Conservation (phyloP, 2,797 vertebrate species). For the Peromyscus melanophrys region DNA sequence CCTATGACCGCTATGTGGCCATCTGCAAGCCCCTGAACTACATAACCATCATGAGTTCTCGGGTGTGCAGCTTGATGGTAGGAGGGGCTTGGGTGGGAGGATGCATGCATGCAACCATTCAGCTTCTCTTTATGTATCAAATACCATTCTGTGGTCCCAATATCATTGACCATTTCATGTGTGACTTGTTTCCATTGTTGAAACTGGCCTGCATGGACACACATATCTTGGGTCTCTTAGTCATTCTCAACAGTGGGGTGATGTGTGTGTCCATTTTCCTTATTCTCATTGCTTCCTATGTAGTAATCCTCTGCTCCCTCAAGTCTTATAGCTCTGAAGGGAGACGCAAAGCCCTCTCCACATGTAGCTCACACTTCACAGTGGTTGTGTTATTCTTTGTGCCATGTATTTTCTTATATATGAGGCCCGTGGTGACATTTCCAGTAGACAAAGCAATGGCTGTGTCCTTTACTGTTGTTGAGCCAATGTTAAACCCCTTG, state of each 20-base stretch:
- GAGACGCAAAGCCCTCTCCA: neutral
- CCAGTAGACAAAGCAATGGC: constrained; percentile 2
- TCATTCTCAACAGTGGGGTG: constrained; percentile 40
- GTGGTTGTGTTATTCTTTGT: constrained; percentile 28
- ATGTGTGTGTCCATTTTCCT: constrained; percentile 18
- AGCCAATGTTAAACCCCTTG: constrained; percentile 68
- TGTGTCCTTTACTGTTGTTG: neutral
- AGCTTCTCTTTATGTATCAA: constrained; percentile 33
- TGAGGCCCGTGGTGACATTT: constrained; percentile 1
- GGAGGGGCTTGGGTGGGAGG: neutral
- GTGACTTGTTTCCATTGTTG: constrained; percentile 55
- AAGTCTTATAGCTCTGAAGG: neutral
- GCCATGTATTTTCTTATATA: constrained; percentile 20
- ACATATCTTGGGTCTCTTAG: neutral
- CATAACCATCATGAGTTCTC: neutral
- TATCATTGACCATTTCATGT: constrained; percentile 34
- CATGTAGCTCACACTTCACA: constrained; percentile 8
- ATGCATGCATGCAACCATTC: neutral
- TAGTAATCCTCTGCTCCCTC: neutral
- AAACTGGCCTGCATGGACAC: constrained; percentile 49
- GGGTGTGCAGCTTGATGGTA: neutral
- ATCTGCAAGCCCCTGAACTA: constrained; percentile 80
- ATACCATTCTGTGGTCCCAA: constrained; percentile 37
- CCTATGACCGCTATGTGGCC: constrained; percentile 75
- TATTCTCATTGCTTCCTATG: neutral